Conservation (phyloP, 2,113 vertebrate genomes). For the Chroicocephalus ridibundus region DNA sequence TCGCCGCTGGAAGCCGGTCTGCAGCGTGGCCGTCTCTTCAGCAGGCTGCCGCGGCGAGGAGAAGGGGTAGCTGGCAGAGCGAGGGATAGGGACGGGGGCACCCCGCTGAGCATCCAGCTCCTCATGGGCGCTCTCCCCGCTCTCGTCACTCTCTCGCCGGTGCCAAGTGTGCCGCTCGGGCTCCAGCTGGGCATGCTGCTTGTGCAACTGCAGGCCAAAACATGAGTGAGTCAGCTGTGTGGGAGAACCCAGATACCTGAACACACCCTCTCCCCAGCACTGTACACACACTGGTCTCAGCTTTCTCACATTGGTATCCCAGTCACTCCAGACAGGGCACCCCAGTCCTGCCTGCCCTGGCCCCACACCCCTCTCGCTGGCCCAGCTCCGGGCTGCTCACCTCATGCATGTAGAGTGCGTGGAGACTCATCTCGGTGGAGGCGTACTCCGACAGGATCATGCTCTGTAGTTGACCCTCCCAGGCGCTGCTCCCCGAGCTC, state of each 20-base stretch:
- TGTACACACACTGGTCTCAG: neutral
- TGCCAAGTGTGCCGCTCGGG: constrained; percentile 94
- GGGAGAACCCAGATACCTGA: neutral
- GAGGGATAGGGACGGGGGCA: constrained; percentile 75
- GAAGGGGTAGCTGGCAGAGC: constrained; percentile 92
- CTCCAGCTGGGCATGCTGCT: constrained; percentile 90
- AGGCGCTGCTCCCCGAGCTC: constrained; percentile 94
- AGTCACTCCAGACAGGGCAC: neutral
- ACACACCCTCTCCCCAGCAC: neutral
- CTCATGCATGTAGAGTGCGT: constrained; percentile 97
- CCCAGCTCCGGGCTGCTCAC: constrained; percentile 67
- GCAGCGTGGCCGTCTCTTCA: constrained; percentile 75
- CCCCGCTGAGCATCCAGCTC: constrained; percentile 72
- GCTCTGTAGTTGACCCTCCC: constrained; percentile 95
- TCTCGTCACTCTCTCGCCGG: constrained; percentile 93
- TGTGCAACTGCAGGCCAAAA: constrained; percentile 83
- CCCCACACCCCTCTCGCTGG: neutral
- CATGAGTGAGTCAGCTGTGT: neutral
- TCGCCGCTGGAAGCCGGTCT: constrained; percentile 77
- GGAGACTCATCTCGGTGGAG: constrained; percentile 98
- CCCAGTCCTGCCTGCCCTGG: neutral
- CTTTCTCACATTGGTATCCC: neutral
- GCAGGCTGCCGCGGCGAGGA: constrained; percentile 65
- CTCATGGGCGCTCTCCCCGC: constrained; percentile 88
- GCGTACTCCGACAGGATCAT: constrained; percentile 93